Base-by-base conservation (phyloP, 92 coral and sea anemone species). In the Porites lobata region DNA sequence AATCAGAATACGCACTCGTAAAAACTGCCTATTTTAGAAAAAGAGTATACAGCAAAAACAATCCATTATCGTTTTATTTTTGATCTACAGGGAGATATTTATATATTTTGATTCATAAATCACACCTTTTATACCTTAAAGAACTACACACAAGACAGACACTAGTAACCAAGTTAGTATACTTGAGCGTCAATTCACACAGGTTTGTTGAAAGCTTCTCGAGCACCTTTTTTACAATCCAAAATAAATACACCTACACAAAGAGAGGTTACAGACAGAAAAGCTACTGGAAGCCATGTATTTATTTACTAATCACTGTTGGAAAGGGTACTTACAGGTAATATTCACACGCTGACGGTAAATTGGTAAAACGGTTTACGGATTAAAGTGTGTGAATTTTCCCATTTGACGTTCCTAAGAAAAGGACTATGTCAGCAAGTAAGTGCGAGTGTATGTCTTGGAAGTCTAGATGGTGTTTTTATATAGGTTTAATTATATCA, bases 201-300 rank as follows among this genome's bases (percentile, higher is more conserved):
- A 32, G 61, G 61, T 56, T 56, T 56, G 61, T 56, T 56, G 61
- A 7, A 43, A 71, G 43, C 62, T 5, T 3, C 59, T 17, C 20
- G n/a, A 17, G n/a, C 66, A 15, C 21, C 17, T 14, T 15, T 75
- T 75, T 13, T 65, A 32, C 24, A 56, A 21, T 54, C 24, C 22
- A 56, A 4, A 76, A 76, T 76, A 76, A 76, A 76, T 76, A 76
- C n/a, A 21, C 66, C 65, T 56, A 7, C n/a, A 56, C 15, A 57
- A 53, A 29, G 7, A 24, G 65, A 2, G 53, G 61, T 56, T 9
- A 54, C 15, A 56, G 11, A 56, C 61, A 10, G 15, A 56, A 56
- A 56, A 56, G 61, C 61, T 56, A 56, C 61, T 56, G 61, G 61
- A 14, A 10, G 15, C 17, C 61, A 56, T 4, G 14, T 56, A 4